Percentiles rank a stretch among this genome's conserved stretches.
Conservation (phyloP, 2,888 invertebrate species). For the Gerris lacustris region DNA sequence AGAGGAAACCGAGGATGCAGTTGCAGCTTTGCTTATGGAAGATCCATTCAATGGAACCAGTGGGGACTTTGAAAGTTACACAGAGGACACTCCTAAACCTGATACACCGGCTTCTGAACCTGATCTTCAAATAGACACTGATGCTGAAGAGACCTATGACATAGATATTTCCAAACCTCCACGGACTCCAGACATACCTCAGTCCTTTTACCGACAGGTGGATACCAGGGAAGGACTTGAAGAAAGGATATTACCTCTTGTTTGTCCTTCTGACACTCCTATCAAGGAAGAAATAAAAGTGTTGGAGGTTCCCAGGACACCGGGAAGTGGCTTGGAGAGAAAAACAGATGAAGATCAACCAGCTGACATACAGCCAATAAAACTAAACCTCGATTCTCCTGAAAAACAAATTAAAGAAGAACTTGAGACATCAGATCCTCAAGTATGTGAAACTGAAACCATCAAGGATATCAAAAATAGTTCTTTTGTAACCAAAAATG, state of each 20-base stretch:
- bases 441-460: neutral
- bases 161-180: slow-evolving; percentile 43
- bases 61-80: slow-evolving; percentile 41
- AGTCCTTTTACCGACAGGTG: slow-evolving; percentile 40
- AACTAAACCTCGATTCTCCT: neutral
- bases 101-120: slow-evolving; percentile 76
- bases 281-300: slow-evolving; percentile 14
- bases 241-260: slow-evolving; percentile 28
- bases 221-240: slow-evolving; percentile 29
- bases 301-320: neutral
- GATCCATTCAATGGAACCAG: slow-evolving; percentile 70
- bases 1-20: slow-evolving; percentile 85
- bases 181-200: slow-evolving; percentile 45
- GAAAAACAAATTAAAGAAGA: neutral
- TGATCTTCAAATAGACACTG: slow-evolving; percentile 73
- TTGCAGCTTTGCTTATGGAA: slow-evolving; percentile 64
- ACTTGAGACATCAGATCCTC: neutral
- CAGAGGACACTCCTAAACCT: slow-evolving; percentile 49
- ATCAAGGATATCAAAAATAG: neutral
- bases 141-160: slow-evolving; percentile 58
- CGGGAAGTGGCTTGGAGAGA: neutral
- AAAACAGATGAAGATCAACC: neutral
- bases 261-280: slow-evolving; percentile 25
- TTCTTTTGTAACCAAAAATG: too few species aligned
- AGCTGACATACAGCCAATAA: neutral